Conservation (phyloP, 2,888 invertebrate genomes). For the Microctonus aethiopoides region DNA sequence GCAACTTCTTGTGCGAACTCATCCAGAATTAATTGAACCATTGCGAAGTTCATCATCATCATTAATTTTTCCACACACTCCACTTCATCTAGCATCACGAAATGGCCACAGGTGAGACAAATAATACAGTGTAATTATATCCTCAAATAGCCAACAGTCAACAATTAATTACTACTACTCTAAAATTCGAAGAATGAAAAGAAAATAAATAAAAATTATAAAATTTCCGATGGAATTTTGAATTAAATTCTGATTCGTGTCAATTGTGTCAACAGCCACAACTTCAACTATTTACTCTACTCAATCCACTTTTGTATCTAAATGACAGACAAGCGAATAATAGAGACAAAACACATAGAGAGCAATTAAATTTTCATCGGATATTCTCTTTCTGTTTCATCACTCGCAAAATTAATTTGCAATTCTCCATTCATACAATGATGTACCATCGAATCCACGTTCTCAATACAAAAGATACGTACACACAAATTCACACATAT, state of each 20-base stretch:
- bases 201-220: not conserved
- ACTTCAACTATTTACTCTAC: not conserved
- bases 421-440: not conserved
- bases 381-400: not conserved
- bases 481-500: too few species aligned
- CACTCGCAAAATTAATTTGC: not conserved
- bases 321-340: not conserved
- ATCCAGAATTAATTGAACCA: constrained; percentile 84
- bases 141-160: not conserved
- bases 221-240: not conserved
- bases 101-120: constrained; percentile 87
- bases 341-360: not conserved
- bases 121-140: not conserved
- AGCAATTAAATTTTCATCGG: not conserved
- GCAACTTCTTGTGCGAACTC: constrained; percentile 83
- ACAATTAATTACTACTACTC: not conserved
- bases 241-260: not conserved
- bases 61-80: constrained; percentile 79
- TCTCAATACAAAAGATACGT: not conserved
- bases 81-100: constrained; percentile 92
- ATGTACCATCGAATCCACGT: not conserved
- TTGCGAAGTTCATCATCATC: constrained; percentile 71
- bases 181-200: not conserved
- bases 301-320: not conserved
- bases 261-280: not conserved